Evolutionary conservation across 2,888 invertebrate species (phyloP).

Genomic region (Limnephilus marmoratus): DNA sequence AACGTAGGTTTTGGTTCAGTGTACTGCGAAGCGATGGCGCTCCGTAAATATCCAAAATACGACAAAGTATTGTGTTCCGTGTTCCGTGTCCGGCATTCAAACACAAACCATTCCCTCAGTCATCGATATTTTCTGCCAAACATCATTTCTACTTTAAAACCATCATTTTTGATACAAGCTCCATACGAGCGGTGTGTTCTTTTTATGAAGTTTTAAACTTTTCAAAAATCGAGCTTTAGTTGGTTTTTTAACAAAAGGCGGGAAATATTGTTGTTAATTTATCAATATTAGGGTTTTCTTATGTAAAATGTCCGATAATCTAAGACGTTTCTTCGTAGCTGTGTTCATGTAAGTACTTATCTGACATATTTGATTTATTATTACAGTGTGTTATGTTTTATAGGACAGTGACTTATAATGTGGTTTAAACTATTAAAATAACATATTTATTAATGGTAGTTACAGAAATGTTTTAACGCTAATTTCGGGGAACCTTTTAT

Average conservation of each 20-base stretch:
- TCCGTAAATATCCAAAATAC: constrained; percentile 62
- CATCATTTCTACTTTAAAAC: neutral
- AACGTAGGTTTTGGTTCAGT: constrained; percentile 23
- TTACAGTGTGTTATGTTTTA: neutral
- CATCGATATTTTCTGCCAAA: neutral
- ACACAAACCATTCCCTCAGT: constrained; percentile 33
- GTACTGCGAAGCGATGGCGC: constrained; percentile 48
- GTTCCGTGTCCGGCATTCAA: constrained; percentile 50
- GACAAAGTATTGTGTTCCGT: constrained; percentile 55
- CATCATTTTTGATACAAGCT: neutral
- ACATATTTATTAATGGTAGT: no score
- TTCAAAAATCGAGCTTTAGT: neutral
- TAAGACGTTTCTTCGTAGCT: neutral
- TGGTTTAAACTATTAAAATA: no score
- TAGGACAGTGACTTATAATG: no score
- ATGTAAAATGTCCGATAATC: neutral
- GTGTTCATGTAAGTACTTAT: constrained; percentile 21
- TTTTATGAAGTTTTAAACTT: constrained; percentile 2
- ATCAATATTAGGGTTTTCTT: neutral
- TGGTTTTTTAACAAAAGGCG: neutral
- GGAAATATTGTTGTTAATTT: constrained; percentile 9
- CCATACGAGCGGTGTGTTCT: neutral
- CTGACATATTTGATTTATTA: neutral
- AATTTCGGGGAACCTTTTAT: no score
- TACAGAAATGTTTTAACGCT: no score